phyloP scores from a whole-genome alignment of 2,888 invertebrate species.

The Eumerus sabulonum region DNA sequence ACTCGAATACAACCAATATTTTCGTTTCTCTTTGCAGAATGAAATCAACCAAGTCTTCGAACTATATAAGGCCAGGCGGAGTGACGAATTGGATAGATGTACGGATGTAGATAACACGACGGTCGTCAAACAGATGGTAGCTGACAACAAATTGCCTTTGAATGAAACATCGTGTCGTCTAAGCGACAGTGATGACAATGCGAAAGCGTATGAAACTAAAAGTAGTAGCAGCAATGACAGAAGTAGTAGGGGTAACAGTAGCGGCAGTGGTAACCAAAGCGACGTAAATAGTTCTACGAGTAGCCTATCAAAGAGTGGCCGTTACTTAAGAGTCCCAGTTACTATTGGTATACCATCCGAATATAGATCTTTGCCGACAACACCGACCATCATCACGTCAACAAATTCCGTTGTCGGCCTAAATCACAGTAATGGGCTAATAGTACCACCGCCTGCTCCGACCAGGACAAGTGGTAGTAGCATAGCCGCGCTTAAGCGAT shows the following conservation, averaged over 20 bases:
- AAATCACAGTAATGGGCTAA: conserved; percentile 63
- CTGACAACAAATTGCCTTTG: conserved; percentile 67
- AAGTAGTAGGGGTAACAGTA: conserved; percentile 1
- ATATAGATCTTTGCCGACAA: conserved; percentile 48
- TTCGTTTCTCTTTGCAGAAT: conserved; percentile 71
- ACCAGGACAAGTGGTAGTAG: conserved; percentile 49
- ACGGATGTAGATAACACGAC: conserved; percentile 76
- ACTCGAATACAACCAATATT: conserved; percentile 61
- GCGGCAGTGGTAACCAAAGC: conserved; percentile 44
- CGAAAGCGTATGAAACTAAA: conserved; percentile 66
- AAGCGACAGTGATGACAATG: conserved; percentile 61
- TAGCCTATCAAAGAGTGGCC: conserved; percentile 49
- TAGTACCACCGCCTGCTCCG: conserved; percentile 54
- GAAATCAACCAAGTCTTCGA: conserved; percentile 79
- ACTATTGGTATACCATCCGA: conserved; percentile 52
- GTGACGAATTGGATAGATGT: conserved; percentile 77
- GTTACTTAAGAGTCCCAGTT: conserved; percentile 66
- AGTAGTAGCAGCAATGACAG: conserved; percentile 5
- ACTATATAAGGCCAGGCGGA: conserved; percentile 71
- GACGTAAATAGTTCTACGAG: conserved; percentile 51
- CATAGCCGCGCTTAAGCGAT: conserved; percentile 60
- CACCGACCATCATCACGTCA: conserved; percentile 74
- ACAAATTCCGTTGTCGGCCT: conserved; percentile 70
- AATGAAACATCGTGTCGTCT: conserved; percentile 62
- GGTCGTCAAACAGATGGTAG: conserved; percentile 71